Evolutionary conservation across 2,888 invertebrate genomes (phyloP).

Genomic region (Cephus spinipes): DNA sequence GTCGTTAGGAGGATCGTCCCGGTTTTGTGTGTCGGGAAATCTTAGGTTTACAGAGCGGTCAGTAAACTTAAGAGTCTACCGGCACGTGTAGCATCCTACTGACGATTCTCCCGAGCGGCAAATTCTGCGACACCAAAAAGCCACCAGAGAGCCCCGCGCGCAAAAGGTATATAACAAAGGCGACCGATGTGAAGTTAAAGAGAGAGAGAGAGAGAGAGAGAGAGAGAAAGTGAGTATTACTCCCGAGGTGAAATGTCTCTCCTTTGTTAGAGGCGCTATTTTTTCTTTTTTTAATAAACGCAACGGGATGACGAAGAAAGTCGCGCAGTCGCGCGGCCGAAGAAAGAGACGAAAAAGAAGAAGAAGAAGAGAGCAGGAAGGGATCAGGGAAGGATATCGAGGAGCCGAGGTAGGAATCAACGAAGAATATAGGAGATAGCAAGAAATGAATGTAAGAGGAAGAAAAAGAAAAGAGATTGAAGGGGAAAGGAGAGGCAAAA

Average conservation of each 20-base stretch:
- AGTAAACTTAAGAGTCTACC: slow-evolving; percentile 56
- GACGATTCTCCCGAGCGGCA: background rate
- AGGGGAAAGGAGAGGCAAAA: slow-evolving; percentile 8
- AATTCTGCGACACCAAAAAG: background rate
- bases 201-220: no score
- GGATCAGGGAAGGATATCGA: background rate
- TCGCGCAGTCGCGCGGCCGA: slow-evolving; percentile 7
- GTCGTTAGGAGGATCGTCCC: background rate
- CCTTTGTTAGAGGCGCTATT: no score
- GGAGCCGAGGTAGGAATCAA: background rate
- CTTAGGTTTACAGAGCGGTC: slow-evolving; percentile 60
- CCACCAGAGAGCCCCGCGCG: slow-evolving; percentile 1
- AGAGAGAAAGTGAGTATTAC: no score
- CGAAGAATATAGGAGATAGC: slow-evolving; percentile 12
- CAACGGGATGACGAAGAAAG: slow-evolving; percentile 23
- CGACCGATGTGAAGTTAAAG: no score
- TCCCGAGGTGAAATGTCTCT: no score
- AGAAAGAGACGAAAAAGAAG: background rate
- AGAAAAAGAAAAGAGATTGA: slow-evolving; percentile 4
- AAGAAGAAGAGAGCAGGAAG: background rate
- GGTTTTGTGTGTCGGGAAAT: slow-evolving; percentile 42
- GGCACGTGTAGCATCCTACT: background rate
- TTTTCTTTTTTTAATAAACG: background rate
- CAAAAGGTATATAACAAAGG: background rate
- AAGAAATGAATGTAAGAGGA: background rate